Evolutionary conservation across 2,888 invertebrate species (phyloP), one percentile per base, ranked within the genome.

Genomic region (Cinara cedri): DNA sequence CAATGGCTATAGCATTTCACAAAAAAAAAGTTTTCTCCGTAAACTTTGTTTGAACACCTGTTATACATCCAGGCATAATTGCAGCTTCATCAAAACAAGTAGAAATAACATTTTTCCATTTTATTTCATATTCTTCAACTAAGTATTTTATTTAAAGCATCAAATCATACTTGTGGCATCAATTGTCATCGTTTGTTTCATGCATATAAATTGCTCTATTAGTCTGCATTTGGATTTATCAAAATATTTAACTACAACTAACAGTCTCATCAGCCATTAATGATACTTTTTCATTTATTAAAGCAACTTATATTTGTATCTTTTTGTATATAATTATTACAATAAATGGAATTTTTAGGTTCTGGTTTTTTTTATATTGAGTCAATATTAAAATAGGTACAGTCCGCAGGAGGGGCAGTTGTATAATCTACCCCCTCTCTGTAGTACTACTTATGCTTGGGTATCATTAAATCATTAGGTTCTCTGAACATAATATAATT

Each of bases 141-240:
- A n/a, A n/a, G n/a, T n/a, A n/a, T n/a, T n/a, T n/a, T n/a, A 72
- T 34, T 72, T 60, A 72, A 46, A 44, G 16, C 26, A 57, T 72
- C 24, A 55, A 72, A 55, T 57, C n/a, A 72, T 60, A 44, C 57
- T 72, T 55, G 57, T 16, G n/a, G 72, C 72, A 55, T 72, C 72
- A 34, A 60, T 44, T 72, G 60, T 44, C 55, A 72, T 54, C 51
- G 54, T 54, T 71, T 54, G 0, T 34, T 34, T 49, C 54, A 71
- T 21, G 42, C 71, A 21, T 34, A 71, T 14, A 46, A 51, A 49
- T 34, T 54, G 49, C 21, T 24, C 71, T 49, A 71, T 71, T 71
- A 19, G 46, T 19, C 19, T 14, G 44, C n/a, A 21, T 46, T 46
- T 46, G 14, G 44, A 21, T 49, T 26, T 42, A 66, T 21, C 14